phyloP scores from a whole-genome alignment of 2,888 invertebrate genomes.

The Ornithoptera priamus region DNA sequence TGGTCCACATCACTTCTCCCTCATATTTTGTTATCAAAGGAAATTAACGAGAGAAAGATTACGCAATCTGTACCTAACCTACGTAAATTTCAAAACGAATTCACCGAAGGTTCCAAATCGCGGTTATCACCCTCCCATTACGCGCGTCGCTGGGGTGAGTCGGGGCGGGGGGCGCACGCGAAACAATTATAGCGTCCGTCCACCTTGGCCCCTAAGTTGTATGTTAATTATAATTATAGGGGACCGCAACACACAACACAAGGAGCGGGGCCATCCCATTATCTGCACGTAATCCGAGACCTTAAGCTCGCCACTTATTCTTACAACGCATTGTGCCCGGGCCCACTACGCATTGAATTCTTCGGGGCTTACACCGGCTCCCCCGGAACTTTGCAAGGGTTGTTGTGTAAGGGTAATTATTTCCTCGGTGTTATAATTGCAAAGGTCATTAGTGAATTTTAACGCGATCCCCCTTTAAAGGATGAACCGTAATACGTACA shows the following conservation, averaged over 20 bases:
- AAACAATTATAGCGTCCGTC: slow-evolving; percentile 16
- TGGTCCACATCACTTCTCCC: neutral
- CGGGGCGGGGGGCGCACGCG: neutral
- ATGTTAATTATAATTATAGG: slow-evolving; percentile 24
- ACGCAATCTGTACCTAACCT: no score
- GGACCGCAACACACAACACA: slow-evolving; percentile 16
- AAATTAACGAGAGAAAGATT: neutral
- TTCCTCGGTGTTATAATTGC: slow-evolving; percentile 23
- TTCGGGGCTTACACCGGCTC: slow-evolving; percentile 1
- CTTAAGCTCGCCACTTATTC: slow-evolving; percentile 36
- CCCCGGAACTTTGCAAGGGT: slow-evolving; percentile 2
- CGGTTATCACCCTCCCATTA: slow-evolving; percentile 6
- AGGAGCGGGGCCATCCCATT: slow-evolving; percentile 29
- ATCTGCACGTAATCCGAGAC: slow-evolving; percentile 34
- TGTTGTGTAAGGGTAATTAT: slow-evolving; percentile 16
- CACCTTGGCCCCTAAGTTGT: slow-evolving; percentile 14
- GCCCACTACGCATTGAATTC: slow-evolving; percentile 31
- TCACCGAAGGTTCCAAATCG: neutral
- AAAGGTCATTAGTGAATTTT: slow-evolving; percentile 27
- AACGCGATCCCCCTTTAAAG: slow-evolving; percentile 18
- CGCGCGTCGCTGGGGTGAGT: neutral
- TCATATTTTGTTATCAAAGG: neutral
- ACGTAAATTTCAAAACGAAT: neutral
- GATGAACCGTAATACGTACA: slow-evolving; percentile 8
- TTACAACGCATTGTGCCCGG: slow-evolving; percentile 31